Evolutionary conservation across 2,888 invertebrate species (phyloP), one percentile per base, ranked within the genome.

Genomic region (Fabriciana adippe): DNA sequence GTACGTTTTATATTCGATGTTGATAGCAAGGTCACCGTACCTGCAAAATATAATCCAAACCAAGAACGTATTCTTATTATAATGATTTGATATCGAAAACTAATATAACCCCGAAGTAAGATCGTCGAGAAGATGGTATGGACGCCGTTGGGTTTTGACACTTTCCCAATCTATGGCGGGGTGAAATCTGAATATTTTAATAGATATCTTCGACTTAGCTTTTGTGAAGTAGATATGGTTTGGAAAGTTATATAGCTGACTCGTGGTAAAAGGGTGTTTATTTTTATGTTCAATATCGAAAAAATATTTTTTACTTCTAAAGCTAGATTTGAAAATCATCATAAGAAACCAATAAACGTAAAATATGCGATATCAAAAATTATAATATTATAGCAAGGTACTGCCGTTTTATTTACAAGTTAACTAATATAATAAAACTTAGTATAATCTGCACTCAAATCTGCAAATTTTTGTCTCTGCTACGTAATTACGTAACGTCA

Each of bases 151-250:
- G 60, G 60, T 64, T 64, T 65, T 68, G 68, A 70, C 70, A 68
- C 65, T 68, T 68, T 70, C 55, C 54, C 67, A 65, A 59, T 66
- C 65, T 62, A 66, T 59, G 65, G 57, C 70, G 45, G 45, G 53
- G 55, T 59, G 59, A 65, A 68, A 68, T 70, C 65, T 70, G 65
- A 67, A 70, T 70, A 70, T 68, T 70, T 68, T 64, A 70, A 56
- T 61, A 60, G 64, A 60, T 63, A 69, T 66, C 66, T 66, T 54
- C 60, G 53, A 59, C 14, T 60, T 53, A 26, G 57, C 31, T 26
- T 62, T 13, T 55, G 47, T 68, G 21, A 61, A 61, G 50, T 66
- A 60, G 18, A 6, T 65, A 57, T 31, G 60, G 59, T 16, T 60
- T 31, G 50, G 50, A 60, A 26, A 50, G 16, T 13, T 31, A 50